A percentile compares a stretch with the other conserved stretches of the same genome.
These are phyloP conservation scores for Oxystoma pomonae DNA, from an alignment of 2,888 invertebrate species.

Conservation along the genomic window DNA sequence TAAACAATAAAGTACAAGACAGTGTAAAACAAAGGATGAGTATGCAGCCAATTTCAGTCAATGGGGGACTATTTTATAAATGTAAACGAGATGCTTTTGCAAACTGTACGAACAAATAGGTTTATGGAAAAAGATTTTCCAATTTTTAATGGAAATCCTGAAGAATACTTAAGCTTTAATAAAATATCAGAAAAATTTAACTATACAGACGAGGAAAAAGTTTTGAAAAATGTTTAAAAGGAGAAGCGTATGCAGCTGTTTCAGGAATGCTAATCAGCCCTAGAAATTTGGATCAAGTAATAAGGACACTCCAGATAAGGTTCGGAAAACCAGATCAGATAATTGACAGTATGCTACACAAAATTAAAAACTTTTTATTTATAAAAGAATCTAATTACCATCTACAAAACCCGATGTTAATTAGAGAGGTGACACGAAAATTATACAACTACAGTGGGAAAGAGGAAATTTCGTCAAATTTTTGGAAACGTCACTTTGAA, in stretches of 20 bases:
- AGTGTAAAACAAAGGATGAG: too few species aligned
- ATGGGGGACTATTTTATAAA: not conserved
- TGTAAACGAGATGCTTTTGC: not conserved
- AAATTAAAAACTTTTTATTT: not conserved
- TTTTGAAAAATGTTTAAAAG: not conserved
- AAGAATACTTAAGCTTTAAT: not conserved
- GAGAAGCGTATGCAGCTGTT: not conserved
- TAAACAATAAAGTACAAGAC: too few species aligned
- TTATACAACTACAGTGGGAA: too few species aligned
- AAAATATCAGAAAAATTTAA: not conserved
- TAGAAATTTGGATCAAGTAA: too few species aligned
- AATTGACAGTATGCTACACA: not conserved
- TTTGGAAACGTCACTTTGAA: not conserved
- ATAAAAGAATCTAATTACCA: not conserved
- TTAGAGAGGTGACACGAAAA: not conserved
- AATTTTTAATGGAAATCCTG: not conserved
- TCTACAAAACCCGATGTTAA: not conserved
- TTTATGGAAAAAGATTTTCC: not conserved
- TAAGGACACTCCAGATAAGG: not conserved
- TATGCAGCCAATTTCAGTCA: not conserved
- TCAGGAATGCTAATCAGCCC: not conserved
- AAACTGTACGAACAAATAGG: not conserved
- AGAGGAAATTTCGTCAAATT: not conserved
- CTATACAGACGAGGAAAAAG: not conserved
- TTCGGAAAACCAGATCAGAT: not conserved